A percentile compares a stretch with the other conserved stretches of the same genome.
Evolutionary conservation across 2,888 invertebrate species (phyloP).

Genomic region (Leptura quadrifasciata): DNA sequence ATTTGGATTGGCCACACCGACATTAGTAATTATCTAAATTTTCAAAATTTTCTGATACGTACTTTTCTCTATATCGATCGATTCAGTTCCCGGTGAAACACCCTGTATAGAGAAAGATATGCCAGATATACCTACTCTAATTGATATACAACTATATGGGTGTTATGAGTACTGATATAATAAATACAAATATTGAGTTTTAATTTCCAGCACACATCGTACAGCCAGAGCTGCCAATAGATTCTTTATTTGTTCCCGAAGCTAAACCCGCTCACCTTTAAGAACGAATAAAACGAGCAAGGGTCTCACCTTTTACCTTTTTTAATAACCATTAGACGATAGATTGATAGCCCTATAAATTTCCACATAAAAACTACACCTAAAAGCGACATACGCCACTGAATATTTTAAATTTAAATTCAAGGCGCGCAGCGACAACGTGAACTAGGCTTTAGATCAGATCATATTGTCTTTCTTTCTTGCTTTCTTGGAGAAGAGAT

Average conservation of each 20-base stretch:
- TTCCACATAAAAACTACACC: constrained; percentile 1
- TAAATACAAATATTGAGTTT: background rate
- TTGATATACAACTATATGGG: too few species aligned
- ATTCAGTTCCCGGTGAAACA: too few species aligned
- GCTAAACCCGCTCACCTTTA: background rate
- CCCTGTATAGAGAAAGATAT: too few species aligned
- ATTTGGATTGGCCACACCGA: too few species aligned
- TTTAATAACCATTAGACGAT: constrained; percentile 3
- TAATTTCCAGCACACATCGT: background rate
- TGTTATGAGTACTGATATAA: background rate
- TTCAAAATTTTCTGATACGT: too few species aligned
- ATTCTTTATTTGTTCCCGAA: background rate
- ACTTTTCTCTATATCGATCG: too few species aligned
- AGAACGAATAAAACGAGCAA: background rate
- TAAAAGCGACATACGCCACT: constrained; percentile 11
- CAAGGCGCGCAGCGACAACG: constrained; percentile 45
- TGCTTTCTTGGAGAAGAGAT: constrained; percentile 42
- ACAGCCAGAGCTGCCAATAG: background rate
- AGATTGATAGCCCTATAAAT: constrained; percentile 17
- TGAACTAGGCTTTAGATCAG: constrained; percentile 50
- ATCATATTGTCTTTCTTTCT: constrained; percentile 49
- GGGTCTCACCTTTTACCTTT: background rate
- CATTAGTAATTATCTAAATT: too few species aligned
- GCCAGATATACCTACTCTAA: too few species aligned
- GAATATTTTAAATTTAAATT: constrained; percentile 45